Conservation (phyloP, 2,888 invertebrate species). For the Helleia helle region DNA sequence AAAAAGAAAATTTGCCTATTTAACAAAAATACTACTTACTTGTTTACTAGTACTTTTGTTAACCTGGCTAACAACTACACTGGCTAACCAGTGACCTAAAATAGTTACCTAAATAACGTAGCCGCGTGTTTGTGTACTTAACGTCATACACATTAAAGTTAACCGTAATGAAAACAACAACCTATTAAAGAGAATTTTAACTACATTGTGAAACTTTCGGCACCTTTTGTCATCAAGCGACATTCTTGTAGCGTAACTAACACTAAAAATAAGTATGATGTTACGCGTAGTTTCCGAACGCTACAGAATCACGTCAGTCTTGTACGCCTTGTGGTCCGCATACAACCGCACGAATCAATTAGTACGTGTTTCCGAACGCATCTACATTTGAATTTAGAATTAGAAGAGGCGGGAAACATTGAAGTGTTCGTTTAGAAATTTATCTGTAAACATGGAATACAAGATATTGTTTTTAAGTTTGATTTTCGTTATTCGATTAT, state of each 20-base stretch:
- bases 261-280: constrained; percentile 41
- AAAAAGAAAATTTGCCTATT: no score
- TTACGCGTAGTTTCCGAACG: constrained; percentile 32
- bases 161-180: constrained; percentile 1
- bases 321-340: constrained; percentile 26
- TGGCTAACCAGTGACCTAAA: no score
- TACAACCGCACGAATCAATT: constrained; percentile 28
- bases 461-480: constrained; percentile 4
- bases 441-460: not conserved
- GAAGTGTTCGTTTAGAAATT: not conserved
- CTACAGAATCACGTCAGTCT: constrained; percentile 28
- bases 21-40: no score
- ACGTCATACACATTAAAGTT: not conserved
- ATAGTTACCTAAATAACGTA: no score
- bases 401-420: not conserved
- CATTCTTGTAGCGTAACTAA: constrained; percentile 26
- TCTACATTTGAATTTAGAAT: constrained; percentile 22
- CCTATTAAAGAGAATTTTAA: constrained; percentile 17
- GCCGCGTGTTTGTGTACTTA: not conserved
- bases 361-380: constrained; percentile 23
- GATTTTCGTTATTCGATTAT: not conserved
- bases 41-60: no score
- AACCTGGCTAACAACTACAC: no score
- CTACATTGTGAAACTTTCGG: constrained; percentile 16
- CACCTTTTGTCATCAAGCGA: constrained; percentile 25